These are phyloP conservation scores for Pycnomerus fuliginosus DNA, from an alignment of 2,888 invertebrate species.

Conservation along the genomic window DNA sequence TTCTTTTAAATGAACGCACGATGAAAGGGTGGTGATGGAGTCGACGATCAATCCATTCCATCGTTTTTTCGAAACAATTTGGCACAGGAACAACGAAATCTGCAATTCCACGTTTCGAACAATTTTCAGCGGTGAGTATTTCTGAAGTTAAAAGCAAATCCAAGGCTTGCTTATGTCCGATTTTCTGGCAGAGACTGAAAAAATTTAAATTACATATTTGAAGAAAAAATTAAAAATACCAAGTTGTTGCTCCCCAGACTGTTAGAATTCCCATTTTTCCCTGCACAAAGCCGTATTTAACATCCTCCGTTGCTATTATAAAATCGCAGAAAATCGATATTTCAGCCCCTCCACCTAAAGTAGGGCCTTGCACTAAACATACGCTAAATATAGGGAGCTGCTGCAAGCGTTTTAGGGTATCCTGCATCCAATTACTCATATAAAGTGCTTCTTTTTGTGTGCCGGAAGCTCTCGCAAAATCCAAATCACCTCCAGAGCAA, in stretches of 20 bases:
- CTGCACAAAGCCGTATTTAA: conserved; percentile 44
- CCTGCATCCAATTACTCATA: conserved; percentile 42
- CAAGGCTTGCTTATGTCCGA: conserved; percentile 40
- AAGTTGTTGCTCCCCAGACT: conserved; percentile 45
- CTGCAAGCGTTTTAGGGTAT: conserved; percentile 35
- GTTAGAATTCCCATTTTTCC: conserved; percentile 45
- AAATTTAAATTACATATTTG: background rate
- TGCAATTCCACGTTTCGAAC: conserved; percentile 38
- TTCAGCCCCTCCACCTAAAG: conserved; percentile 46
- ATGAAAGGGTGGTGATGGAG: conserved; percentile 34
- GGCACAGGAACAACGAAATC: conserved; percentile 32
- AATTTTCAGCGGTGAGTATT: conserved; percentile 40
- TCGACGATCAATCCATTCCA: conserved; percentile 37
- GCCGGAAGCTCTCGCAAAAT: conserved; percentile 36
- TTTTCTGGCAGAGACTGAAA: conserved; percentile 39
- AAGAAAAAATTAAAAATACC: conserved; percentile 27
- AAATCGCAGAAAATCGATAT: conserved; percentile 42
- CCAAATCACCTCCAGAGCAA: conserved; percentile 46
- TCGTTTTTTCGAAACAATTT: conserved; percentile 30
- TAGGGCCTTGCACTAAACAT: conserved; percentile 39
- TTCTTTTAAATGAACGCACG: conserved; percentile 36
- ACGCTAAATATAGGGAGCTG: conserved; percentile 40
- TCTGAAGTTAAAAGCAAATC: conserved; percentile 40
- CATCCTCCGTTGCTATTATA: conserved; percentile 39
- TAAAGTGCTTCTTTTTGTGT: conserved; percentile 35